Base-by-base conservation (phyloP, 2,113 vertebrate genomes). In the Mugil cephalus region DNA sequence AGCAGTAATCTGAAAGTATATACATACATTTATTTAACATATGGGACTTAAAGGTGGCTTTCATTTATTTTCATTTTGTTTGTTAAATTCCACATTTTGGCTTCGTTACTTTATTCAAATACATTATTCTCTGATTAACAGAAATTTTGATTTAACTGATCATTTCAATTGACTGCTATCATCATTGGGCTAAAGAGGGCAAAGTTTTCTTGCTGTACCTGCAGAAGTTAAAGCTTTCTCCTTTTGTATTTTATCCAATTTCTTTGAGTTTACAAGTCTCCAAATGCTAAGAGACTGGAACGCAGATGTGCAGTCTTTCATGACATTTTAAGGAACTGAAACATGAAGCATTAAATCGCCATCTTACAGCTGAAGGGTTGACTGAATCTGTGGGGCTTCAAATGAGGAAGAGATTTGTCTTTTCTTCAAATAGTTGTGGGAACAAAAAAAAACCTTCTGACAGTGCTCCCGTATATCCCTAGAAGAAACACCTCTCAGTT, bases 401-500 rank as follows among this genome's bases (percentile, higher is more conserved):
- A 36, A 51, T 58, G 43, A 70, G 43, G 0, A 58, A 63, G 12
- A 50, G 21, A 50, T 48, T 50, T 55, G 54, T 40, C n/a, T 34
- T 6, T 47, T 55, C 58, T 65, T 24, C 34, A 18, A 64, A 56
- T 50, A 35, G 24, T 1, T 15, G 19, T 42, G 15, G 30, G 11
- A 50, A 10, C 19, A 6, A 50, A 58, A 59, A 18, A n/a, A n/a
- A n/a, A n/a, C n/a, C 50, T 19, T 55, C n/a, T 45, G 40, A 53
- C 21, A 53, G 38, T 7, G 8, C 10, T 30, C 17, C 30, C 58
- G 6, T n/a, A 46, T 11, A 66, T 13, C 9, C n/a, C 50, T 18
- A 47, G 6, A 69, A 48, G 17, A 17, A 59, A 34, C 11, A 10
- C 10, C 4, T 21, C 17, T 14, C 15, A 35, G 43, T 35, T 46